Conservation (phyloP, 2,113 vertebrate genomes). For the Ciconia maguari region DNA sequence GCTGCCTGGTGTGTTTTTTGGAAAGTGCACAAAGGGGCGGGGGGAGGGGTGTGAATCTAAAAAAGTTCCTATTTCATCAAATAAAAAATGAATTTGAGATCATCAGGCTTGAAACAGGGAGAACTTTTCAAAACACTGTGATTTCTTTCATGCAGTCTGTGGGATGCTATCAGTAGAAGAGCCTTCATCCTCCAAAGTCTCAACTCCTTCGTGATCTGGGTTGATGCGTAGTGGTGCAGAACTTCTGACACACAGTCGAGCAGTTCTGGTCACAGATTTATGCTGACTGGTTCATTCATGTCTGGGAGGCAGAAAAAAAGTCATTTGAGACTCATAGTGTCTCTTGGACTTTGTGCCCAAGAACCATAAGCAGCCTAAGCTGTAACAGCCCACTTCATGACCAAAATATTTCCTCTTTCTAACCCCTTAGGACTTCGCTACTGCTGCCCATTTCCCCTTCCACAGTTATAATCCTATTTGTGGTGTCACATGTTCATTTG, state of each 20-base stretch:
- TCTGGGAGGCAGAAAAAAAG: not conserved
- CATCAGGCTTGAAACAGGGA: not conserved
- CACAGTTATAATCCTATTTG: not conserved
- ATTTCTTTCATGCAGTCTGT: not conserved
- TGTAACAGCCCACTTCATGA: not conserved
- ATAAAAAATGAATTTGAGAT: not conserved
- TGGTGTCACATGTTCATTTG: not conserved
- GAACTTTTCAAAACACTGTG: not conserved
- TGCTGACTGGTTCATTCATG: not conserved
- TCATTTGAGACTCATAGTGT: not conserved
- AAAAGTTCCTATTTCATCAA: not conserved
- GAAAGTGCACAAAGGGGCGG: not conserved
- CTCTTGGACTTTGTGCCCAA: not conserved
- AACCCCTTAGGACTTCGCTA: not conserved
- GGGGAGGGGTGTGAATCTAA: not conserved
- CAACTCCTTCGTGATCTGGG: not conserved
- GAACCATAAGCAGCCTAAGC: not conserved
- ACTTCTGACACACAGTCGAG: not conserved
- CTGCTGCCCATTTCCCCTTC: not conserved
- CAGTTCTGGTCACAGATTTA: not conserved
- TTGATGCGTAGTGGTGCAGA: not conserved
- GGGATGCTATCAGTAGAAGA: not conserved
- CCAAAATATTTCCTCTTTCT: not conserved
- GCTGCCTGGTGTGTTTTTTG: not conserved
- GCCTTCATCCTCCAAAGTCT: not conserved